Conservation (phyloP, 2,113 vertebrate genomes). For the Crotalus viridis region DNA sequence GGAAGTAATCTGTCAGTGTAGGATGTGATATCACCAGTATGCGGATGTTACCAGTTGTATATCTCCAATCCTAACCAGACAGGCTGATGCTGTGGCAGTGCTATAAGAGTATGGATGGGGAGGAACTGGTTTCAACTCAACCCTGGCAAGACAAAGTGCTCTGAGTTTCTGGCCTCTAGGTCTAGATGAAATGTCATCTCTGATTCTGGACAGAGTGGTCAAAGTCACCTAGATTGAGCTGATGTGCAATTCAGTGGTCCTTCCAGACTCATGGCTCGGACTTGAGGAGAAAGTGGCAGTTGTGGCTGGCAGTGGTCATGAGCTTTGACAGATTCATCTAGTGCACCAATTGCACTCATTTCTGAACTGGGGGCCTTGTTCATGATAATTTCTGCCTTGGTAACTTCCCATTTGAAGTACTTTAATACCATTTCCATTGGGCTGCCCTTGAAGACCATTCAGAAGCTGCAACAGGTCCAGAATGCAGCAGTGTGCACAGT, state of each 20-base stretch:
- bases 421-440: neutral
- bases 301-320: neutral
- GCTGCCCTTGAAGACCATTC: neutral
- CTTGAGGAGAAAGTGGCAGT: neutral
- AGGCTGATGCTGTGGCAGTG: neutral
- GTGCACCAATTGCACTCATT: neutral
- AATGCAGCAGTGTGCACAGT: neutral
- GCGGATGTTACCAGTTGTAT: neutral
- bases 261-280: neutral
- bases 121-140: neutral
- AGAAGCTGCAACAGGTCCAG: neutral
- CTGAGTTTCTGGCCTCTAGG: neutral
- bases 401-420: neutral
- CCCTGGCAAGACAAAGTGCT: neutral
- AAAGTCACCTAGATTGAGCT: neutral
- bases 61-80: neutral
- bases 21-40: neutral
- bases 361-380: neutral
- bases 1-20: neutral
- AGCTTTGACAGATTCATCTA: neutral
- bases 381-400: neutral
- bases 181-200: neutral
- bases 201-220: neutral
- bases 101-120: neutral
- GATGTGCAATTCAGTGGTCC: neutral